Evolutionary conservation across 2,113 vertebrate genomes (phyloP).

Genomic region (Tympanuchus pallidicinctus): DNA sequence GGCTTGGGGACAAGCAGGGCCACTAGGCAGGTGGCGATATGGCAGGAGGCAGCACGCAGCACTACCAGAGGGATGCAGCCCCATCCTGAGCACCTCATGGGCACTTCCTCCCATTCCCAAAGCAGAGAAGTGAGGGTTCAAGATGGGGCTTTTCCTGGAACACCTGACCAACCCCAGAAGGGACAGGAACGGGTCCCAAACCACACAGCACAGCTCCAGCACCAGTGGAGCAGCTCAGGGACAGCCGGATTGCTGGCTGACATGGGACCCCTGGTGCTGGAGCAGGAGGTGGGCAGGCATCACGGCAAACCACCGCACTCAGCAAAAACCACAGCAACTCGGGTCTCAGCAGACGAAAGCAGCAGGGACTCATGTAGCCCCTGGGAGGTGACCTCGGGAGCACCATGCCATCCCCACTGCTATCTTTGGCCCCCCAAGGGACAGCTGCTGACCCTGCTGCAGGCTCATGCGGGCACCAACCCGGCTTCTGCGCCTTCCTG

Average conservation of each 20-base stretch:
- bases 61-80: not conserved
- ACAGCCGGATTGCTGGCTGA: not conserved
- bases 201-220: fast-evolving
- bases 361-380: fast-evolving
- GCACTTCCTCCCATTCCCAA: not conserved
- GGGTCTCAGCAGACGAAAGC: not conserved
- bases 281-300: not conserved
- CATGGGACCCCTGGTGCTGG: not conserved
- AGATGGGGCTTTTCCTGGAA: not conserved
- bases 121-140: fast-evolving
- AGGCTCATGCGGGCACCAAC: slow-evolving; percentile 74
- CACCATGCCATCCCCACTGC: too few species aligned
- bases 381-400: not conserved
- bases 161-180: not conserved
- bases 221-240: not conserved
- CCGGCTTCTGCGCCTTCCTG: slow-evolving; percentile 85
- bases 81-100: not conserved
- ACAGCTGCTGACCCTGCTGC: not conserved
- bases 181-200: not conserved
- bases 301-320: not conserved
- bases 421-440: not conserved
- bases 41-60: not conserved
- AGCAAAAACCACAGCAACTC: not conserved
- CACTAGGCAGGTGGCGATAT: not conserved
- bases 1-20: not conserved